Conservation (phyloP, 2,888 invertebrate genomes). For the Stenchaetothrips biformis region DNA sequence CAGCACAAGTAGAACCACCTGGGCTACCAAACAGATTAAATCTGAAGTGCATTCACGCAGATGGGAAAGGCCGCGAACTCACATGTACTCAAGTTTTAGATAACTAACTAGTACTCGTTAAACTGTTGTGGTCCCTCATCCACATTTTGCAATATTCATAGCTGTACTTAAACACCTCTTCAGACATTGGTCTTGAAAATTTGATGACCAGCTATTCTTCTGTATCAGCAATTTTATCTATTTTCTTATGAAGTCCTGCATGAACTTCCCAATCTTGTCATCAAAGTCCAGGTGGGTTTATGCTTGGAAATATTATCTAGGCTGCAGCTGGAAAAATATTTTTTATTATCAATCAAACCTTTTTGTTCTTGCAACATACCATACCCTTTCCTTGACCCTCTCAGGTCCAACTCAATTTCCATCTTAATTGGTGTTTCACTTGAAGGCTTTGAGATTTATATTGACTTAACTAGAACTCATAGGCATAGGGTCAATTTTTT, state of each 20-base stretch:
- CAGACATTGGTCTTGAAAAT: not conserved
- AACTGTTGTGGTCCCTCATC: not conserved
- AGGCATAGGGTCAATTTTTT: too few relatives aligned
- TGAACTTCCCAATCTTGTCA: not conserved
- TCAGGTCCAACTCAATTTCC: not conserved
- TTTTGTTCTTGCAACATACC: not conserved
- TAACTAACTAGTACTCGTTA: not conserved
- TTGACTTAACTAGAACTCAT: not conserved
- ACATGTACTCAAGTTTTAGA: slow-evolving; percentile 5
- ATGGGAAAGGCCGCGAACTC: slow-evolving; percentile 6
- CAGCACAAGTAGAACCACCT: not conserved
- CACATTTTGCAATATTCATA: not conserved
- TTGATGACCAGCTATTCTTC: not conserved
- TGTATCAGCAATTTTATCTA: not conserved
- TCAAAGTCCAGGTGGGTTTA: not conserved
- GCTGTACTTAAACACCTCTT: not conserved
- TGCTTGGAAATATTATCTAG: not conserved
- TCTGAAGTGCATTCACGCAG: not conserved
- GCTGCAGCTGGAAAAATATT: not conserved
- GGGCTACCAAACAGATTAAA: slow-evolving; percentile 8
- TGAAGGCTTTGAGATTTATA: not conserved
- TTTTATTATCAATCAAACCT: not conserved
- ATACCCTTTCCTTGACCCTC: not conserved
- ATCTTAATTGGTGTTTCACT: not conserved
- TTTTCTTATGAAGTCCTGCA: not conserved